These are phyloP conservation scores for Mellivora capensis DNA, from an alignment of 2,113 vertebrate species.

Conservation along the genomic window DNA sequence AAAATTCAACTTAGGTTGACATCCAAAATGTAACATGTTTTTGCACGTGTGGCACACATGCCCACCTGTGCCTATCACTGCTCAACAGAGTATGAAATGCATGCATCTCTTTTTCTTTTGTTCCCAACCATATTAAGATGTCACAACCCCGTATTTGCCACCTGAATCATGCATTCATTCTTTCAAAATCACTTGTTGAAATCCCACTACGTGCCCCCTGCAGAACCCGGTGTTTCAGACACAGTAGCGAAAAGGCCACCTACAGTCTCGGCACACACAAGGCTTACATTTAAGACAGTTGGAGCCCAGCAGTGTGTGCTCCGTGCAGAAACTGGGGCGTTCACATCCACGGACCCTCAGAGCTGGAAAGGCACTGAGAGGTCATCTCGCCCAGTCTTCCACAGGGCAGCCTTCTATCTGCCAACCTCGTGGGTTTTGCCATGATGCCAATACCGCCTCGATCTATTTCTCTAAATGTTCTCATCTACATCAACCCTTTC, in stretches of 20 bases:
- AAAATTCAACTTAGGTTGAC: neutral
- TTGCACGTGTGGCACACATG: neutral
- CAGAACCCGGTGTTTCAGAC: neutral
- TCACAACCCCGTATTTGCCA: neutral
- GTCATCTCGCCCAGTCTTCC: neutral
- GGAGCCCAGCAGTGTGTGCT: neutral
- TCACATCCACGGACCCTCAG: neutral
- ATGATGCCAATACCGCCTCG: neutral
- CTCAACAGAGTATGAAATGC: neutral
- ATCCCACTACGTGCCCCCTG: too few relatives aligned
- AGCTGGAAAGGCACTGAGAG: neutral
- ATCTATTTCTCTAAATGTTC: neutral
- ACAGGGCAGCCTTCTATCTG: neutral
- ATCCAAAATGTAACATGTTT: neutral
- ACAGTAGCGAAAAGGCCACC: neutral
- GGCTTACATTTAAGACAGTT: neutral
- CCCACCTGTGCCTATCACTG: neutral
- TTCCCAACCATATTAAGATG: neutral
- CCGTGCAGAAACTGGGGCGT: neutral
- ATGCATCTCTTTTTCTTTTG: neutral
- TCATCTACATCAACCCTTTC: neutral
- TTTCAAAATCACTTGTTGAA: neutral
- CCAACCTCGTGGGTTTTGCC: neutral
- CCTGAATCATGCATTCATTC: neutral
- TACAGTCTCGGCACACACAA: accelerated